phyloP scores from a whole-genome alignment of 2,797 vertebrate genomes.

The Scomberomorus guttatus region DNA sequence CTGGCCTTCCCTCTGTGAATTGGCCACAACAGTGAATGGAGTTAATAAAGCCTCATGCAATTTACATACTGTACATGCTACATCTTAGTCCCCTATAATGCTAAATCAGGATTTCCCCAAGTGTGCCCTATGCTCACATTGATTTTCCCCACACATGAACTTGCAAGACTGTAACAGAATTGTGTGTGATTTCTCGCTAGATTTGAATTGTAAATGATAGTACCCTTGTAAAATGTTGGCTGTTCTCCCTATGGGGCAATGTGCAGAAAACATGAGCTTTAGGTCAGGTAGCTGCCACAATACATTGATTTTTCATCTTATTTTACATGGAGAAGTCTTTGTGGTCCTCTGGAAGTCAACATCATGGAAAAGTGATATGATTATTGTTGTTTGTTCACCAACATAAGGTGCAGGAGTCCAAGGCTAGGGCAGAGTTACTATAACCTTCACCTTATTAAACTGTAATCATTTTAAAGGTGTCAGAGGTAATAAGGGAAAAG shows the following conservation, averaged over 20 bases:
- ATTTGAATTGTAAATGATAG: background rate
- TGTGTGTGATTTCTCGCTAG: background rate
- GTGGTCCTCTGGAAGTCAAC: conserved; percentile 7
- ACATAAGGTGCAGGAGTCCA: background rate
- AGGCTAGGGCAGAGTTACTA: background rate
- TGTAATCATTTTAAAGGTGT: background rate
- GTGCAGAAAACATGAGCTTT: background rate
- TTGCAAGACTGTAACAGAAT: background rate
- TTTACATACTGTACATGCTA: conserved; percentile 33
- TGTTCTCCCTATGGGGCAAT: background rate
- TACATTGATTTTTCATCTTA: background rate
- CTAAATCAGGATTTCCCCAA: conserved; percentile 39
- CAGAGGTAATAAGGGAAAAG: background rate
- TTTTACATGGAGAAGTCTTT: background rate
- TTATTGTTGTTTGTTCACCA: background rate
- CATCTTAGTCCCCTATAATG: conserved; percentile 23
- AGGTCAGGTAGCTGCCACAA: background rate
- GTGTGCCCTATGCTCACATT: conserved; percentile 40
- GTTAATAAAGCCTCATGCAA: conserved; percentile 61
- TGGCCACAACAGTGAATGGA: conserved; percentile 44
- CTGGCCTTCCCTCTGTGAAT: conserved; percentile 33
- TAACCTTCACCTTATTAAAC: conserved; percentile 13
- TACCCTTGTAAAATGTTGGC: background rate
- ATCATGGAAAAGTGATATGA: background rate
- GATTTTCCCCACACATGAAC: conserved; percentile 32